Evolutionary conservation across 2,113 vertebrate species (phyloP), one percentile per base, ranked within the genome.

Genomic region (Dicaeum eximium): DNA sequence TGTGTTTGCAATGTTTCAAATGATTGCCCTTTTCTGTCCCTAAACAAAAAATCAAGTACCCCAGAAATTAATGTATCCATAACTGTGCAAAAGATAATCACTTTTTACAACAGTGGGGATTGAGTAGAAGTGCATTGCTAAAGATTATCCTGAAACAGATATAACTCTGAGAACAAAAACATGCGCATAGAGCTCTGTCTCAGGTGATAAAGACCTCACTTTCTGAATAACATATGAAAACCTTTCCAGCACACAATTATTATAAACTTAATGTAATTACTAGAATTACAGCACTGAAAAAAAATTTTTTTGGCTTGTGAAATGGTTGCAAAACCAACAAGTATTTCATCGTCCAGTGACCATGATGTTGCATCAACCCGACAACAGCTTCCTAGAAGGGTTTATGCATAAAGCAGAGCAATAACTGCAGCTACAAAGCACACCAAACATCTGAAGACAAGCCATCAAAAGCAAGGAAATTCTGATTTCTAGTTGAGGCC

Each of bases 401-500:
- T 27, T 90, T 80, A 75, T 82, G 78, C 44, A 56, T 77, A 95
- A 96, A 93, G 47, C 9, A 95, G 25, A 88, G 80, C 50, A 53
- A 56, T 70, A 91, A 79, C 64, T 80, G 47, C 42, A 83, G 65
- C 89, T 86, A 56, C 75, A 90, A 94, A 94, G 78, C 47, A 73
- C 69, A 75, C 58, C 62, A 85, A 95, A 95, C 88, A 95, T 93
- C 93, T 88, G 86, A 96, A 93, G 91, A 75, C 45, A 94, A 94
- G 77, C 80, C 92, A 94, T 94, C 91, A 93, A 97, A 94, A 95
- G 72, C 74, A 93, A 91, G 90, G 57, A 92, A 95, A 95, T 96
- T 95, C 88, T 94, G 92, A 93, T 97, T 93, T 81, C 93, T 48
- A 67, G 90, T 83, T 95, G 92, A 90, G 75, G 93, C 94, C 90